Conservation (phyloP, 1,140 invertebrate genomes). For the Frieseomelitta varia region DNA sequence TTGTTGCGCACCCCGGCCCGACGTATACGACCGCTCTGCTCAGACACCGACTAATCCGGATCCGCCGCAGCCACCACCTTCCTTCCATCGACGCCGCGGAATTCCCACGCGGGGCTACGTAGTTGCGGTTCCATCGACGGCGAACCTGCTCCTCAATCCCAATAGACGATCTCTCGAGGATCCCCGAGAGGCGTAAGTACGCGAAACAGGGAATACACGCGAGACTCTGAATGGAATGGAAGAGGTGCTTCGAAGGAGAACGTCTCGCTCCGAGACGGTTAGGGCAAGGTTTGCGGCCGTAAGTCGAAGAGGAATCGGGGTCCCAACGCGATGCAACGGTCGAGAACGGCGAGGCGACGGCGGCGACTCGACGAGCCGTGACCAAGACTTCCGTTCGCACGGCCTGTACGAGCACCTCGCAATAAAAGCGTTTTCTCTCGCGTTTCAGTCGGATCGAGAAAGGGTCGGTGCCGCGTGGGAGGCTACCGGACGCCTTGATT, state of each 20-base stretch:
- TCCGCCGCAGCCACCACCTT: constrained; percentile 17
- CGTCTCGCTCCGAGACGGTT: background rate
- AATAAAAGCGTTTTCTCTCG: constrained; percentile 33
- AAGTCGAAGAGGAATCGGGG: background rate
- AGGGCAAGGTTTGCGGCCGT: background rate
- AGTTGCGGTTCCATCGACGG: constrained; percentile 35
- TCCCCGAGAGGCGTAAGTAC: background rate
- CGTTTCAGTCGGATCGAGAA: constrained; percentile 23
- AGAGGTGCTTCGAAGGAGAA: background rate
- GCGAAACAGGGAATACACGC: background rate
- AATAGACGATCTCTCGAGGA: background rate
- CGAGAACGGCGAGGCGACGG: constrained; percentile 46
- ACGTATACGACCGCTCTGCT: background rate
- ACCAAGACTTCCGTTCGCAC: constrained; percentile 79
- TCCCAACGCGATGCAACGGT: constrained; percentile 1
- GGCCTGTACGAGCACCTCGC: constrained; percentile 66
- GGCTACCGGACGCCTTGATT: constrained; percentile 35
- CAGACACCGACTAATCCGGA: constrained; percentile 31
- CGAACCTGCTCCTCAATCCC: background rate
- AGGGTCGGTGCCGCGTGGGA: constrained; percentile 32
- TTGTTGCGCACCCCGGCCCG: constrained; percentile 60
- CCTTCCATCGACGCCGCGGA: constrained; percentile 12
- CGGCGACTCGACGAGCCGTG: constrained; percentile 70
- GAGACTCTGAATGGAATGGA: background rate
- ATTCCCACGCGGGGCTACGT: constrained; percentile 29